Evolutionary conservation across 1,140 invertebrate genomes (phyloP).

Genomic region (Vanessa atalanta): DNA sequence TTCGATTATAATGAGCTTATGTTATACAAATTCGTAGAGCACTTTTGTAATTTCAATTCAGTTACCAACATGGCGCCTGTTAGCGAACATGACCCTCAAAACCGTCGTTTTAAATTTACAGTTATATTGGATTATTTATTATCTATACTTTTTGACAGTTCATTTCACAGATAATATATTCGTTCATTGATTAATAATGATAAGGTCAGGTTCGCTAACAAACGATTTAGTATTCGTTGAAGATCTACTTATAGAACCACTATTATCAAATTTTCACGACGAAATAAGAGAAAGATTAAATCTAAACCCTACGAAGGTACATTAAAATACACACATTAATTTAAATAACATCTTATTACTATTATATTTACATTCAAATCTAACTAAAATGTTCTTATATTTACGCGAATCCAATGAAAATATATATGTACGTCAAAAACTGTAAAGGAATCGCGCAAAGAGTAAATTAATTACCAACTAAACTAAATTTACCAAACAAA

Average conservation of each 20-base stretch:
- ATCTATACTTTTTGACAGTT: neutral
- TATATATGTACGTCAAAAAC: constrained; percentile 10
- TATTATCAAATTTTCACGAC: constrained; percentile 43
- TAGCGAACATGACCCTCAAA: constrained; percentile 26
- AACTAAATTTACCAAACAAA: constrained; percentile 32
- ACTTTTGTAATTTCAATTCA: constrained; percentile 60
- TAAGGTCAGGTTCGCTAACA: constrained; percentile 10
- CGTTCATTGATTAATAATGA: neutral
- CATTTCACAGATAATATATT: constrained; percentile 4
- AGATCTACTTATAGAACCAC: constrained; percentile 42
- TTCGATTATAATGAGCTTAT: constrained; percentile 63
- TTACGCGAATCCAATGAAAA: constrained; percentile 25
- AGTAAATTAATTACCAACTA: constrained; percentile 28
- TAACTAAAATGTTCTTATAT: constrained; percentile 41
- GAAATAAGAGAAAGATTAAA: constrained; percentile 47
- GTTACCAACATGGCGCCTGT: constrained; percentile 39
- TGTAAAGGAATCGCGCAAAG: constrained; percentile 36
- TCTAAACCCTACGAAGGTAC: constrained; percentile 50
- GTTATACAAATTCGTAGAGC: constrained; percentile 71
- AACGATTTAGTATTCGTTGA: constrained; percentile 9
- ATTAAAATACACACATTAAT: constrained; percentile 62
- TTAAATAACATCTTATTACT: constrained; percentile 65
- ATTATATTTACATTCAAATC: constrained; percentile 62
- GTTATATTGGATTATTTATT: neutral
- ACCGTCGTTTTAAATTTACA: constrained; percentile 11